Percentiles rank a stretch among this genome's conserved stretches.
These are phyloP conservation scores for Fukomys damarensis DNA, from an alignment of 2,113 vertebrate genomes.

Conservation along the genomic window DNA sequence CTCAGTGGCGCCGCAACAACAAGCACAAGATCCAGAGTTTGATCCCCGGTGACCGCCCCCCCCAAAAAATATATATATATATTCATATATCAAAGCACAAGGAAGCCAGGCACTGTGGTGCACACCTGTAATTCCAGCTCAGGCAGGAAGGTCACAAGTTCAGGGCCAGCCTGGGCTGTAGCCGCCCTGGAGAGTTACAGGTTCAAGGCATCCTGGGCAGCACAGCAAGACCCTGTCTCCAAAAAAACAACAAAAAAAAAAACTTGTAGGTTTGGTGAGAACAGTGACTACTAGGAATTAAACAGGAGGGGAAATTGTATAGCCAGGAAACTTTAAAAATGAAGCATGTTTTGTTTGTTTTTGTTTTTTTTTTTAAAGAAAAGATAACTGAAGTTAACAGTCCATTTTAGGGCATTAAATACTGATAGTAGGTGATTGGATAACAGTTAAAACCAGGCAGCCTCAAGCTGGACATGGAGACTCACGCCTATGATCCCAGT, in stretches of 20 bases:
- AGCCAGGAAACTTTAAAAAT: not conserved
- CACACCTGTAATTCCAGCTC: not conserved
- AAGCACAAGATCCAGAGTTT: too few relatives aligned
- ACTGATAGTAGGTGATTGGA: not conserved
- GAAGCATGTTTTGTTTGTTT: not conserved
- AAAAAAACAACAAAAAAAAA: not conserved
- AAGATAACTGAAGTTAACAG: not conserved
- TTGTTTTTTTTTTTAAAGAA: not conserved
- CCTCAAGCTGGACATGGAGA: not conserved
- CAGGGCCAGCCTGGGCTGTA: not conserved
- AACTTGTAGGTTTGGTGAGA: slow-evolving; percentile 6
- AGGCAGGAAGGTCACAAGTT: not conserved
- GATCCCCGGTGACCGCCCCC: too few relatives aligned
- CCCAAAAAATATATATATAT: too few relatives aligned
- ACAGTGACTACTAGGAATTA: not conserved
- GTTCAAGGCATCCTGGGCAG: not conserved
- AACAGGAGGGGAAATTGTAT: not conserved
- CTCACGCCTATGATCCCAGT: not conserved
- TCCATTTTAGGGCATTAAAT: not conserved
- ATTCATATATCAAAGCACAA: not conserved
- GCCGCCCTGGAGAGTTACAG: not conserved
- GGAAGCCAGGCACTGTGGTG: not conserved
- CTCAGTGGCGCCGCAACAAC: too few relatives aligned
- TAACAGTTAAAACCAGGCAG: not conserved
- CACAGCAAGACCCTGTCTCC: not conserved